phyloP scores from a whole-genome alignment of 2,888 invertebrate genomes.

The Azorinus chamasolen region DNA sequence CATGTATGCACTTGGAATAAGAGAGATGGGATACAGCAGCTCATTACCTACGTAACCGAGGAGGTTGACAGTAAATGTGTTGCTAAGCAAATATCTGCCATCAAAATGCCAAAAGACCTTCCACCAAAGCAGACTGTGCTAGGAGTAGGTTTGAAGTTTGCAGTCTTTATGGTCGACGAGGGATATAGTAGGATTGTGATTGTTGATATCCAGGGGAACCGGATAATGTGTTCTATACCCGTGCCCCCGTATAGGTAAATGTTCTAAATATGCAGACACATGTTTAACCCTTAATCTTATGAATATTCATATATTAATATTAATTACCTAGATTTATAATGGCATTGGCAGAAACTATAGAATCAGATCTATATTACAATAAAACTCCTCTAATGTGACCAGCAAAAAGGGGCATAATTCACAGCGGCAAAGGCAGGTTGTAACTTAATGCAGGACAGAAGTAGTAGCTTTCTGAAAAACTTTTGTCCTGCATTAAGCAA shows the following conservation, averaged over 20 bases:
- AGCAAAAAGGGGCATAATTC: too few species aligned
- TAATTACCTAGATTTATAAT: too few species aligned
- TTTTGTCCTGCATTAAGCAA: too few species aligned
- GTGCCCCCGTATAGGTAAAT: conserved; percentile 57
- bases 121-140: conserved; percentile 59
- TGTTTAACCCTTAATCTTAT: too few species aligned
- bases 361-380: too few species aligned
- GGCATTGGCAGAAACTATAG: too few species aligned
- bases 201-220: conserved; percentile 46
- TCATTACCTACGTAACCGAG: conserved; percentile 51
- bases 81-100: conserved; percentile 41
- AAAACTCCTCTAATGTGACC: too few species aligned
- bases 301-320: too few species aligned
- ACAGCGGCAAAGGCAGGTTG: too few species aligned
- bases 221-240: conserved; percentile 53
- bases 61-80: conserved; percentile 55
- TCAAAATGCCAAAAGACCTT: conserved; percentile 49
- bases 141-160: conserved; percentile 62
- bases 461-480: too few species aligned
- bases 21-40: conserved; percentile 40
- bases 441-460: too few species aligned
- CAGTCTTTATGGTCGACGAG: conserved; percentile 58
- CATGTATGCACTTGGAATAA: conserved; percentile 56
- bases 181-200: conserved; percentile 56
- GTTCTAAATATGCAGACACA: background rate